Evolutionary conservation across 2,888 invertebrate species (phyloP), one percentile per base, ranked within the genome.

Genomic region (Zootermopsis nevadensis): DNA sequence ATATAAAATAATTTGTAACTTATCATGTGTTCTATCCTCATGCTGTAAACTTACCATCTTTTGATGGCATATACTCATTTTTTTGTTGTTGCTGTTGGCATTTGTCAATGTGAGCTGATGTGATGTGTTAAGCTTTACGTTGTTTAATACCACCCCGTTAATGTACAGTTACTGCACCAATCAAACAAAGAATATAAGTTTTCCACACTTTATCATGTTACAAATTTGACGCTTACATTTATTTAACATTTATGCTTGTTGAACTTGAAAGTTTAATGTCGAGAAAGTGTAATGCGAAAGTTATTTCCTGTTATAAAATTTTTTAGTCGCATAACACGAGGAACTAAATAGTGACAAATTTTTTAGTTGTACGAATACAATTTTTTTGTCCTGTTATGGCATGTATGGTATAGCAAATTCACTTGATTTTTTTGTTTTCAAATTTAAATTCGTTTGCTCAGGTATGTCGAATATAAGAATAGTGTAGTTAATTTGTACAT

Each of bases 391-490:
- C 24, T 38, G n/a, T 38, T 38, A 38, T 22, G 38, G 38, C 4
- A 7, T 66, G 66, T 60, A 66, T 79, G 60, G 79, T 60, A 38
- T 79, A n/a, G 42, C 60, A 60, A 27, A 35, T 60, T 22, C 35
- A 4, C 4, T 74, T 31, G 79, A 79, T 24, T 24, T 60, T n/a
- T 35, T 79, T 60, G 60, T 60, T n/a, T 60, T 27, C 7, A 60
- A 60, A 60, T 77, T 79, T 79, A 33, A 60, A 60, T 79, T 79
- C 60, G 66, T 82, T 82, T 82, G 82, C 82, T 82, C 82, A 82
- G 82, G 82, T 82, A 82, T 82, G 74, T 82, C 76, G 31, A 74
- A 60, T 35, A 31, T 42, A 55, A 72, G 48, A 69, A 24, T 74
- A 74, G 72, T 82, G 60, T 35, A 67, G 69, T 80, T 24, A 35